These are phyloP conservation scores for Nyctereutes procyonoides DNA, from an alignment of 2,113 vertebrate species.

Conservation along the genomic window DNA sequence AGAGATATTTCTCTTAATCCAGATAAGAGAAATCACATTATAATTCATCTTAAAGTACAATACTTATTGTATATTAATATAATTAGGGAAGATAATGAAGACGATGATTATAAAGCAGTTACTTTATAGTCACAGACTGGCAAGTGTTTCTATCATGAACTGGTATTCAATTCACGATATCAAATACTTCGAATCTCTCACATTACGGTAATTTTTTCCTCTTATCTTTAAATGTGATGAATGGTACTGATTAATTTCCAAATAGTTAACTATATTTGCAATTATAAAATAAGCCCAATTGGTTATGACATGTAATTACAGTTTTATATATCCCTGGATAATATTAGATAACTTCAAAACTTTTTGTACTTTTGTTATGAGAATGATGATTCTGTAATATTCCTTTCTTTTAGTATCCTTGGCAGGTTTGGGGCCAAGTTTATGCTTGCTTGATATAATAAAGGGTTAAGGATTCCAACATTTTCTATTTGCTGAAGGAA, in stretches of 20 bases:
- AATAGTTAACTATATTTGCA: background rate
- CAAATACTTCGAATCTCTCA: background rate
- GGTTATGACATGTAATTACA: background rate
- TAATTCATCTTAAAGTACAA: background rate
- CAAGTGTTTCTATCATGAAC: background rate
- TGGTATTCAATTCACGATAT: background rate
- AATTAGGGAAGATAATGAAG: background rate
- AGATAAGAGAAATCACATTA: background rate
- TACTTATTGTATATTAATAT: background rate
- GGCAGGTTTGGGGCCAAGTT: background rate
- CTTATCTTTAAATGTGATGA: background rate
- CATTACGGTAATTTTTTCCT: background rate
- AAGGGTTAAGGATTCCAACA: background rate
- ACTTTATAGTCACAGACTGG: background rate
- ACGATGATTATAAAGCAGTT: background rate
- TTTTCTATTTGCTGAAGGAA: background rate
- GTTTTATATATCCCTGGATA: background rate
- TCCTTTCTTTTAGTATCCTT: background rate
- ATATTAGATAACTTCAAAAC: background rate
- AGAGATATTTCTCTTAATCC: background rate
- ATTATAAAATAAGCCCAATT: background rate
- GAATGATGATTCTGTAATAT: background rate
- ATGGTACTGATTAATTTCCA: background rate
- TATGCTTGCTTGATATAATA: background rate
- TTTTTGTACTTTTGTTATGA: background rate